A percentile compares a stretch with the other conserved stretches of the same genome.
These are phyloP conservation scores for Hedychridium roseum DNA, from an alignment of 2,888 invertebrate species.

Conservation along the genomic window DNA sequence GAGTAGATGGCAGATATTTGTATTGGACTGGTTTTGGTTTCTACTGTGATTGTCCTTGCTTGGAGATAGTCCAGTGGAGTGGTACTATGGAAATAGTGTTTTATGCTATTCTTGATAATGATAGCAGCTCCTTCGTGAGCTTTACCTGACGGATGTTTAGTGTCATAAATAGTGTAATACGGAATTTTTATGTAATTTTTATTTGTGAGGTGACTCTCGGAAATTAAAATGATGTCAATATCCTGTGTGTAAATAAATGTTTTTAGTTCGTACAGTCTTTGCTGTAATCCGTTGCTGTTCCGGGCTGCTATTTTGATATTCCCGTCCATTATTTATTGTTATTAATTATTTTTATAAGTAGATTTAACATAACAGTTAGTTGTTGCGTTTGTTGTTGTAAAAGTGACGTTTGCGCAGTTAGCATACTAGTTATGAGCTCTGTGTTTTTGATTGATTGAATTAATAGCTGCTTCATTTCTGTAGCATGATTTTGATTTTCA, in stretches of 20 bases:
- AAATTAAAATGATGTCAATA: too few species aligned
- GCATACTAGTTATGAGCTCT: constrained; percentile 10
- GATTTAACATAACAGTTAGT: constrained; percentile 1
- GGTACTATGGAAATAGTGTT: too few species aligned
- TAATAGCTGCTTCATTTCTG: constrained; percentile 5
- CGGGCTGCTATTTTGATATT: too few species aligned
- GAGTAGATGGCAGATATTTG: not conserved
- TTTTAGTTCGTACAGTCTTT: too few species aligned
- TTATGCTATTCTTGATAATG: too few species aligned
- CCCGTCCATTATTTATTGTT: too few species aligned
- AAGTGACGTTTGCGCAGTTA: constrained; percentile 1
- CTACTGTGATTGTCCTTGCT: too few species aligned
- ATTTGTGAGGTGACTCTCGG: not conserved
- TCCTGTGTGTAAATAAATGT: too few species aligned
- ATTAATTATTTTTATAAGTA: not conserved
- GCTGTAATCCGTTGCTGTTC: too few species aligned
- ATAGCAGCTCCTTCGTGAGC: constrained; percentile 16
- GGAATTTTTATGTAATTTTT: not conserved
- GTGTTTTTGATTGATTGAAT: constrained; percentile 7
- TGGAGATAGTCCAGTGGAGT: too few species aligned
- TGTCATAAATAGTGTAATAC: constrained; percentile 17
- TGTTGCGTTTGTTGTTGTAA: constrained; percentile 9
- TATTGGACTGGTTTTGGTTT: too few species aligned
- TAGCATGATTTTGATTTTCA: too few species aligned
- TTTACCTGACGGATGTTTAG: constrained; percentile 15